Evolutionary conservation across 2,797 vertebrate genomes (phyloP).

Genomic region (Leuciscus waleckii): DNA sequence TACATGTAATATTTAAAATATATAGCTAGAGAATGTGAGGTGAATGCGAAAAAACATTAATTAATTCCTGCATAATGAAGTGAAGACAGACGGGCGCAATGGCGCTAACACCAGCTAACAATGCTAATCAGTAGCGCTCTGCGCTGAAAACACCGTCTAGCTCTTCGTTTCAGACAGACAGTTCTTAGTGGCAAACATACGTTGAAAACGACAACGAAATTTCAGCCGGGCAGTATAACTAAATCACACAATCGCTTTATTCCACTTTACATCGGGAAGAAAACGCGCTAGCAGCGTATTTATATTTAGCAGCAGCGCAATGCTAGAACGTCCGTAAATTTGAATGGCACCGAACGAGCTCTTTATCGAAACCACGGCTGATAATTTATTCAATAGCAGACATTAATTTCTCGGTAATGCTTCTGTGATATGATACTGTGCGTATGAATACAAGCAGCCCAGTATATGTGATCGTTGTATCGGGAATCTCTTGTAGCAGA

Average conservation of each 20-base stretch:
- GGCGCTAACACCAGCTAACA: slow-evolving; percentile 24
- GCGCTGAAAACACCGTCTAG: background rate
- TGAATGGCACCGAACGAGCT: background rate
- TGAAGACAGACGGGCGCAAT: slow-evolving; percentile 30
- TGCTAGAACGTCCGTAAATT: slow-evolving; percentile 51
- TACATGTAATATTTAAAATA: background rate
- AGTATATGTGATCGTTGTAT: background rate
- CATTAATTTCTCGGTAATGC: background rate
- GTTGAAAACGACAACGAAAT: background rate
- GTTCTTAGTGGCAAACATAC: too few species aligned
- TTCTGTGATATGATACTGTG: background rate
- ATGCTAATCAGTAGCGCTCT: slow-evolving; percentile 11
- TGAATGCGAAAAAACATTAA: slow-evolving; percentile 28
- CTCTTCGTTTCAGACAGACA: background rate
- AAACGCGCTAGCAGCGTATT: background rate
- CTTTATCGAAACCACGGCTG: background rate
- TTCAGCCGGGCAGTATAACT: background rate
- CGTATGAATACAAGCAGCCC: background rate
- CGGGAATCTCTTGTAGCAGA: background rate
- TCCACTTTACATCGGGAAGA: background rate
- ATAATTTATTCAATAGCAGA: background rate
- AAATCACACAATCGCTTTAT: background rate
- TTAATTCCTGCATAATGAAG: slow-evolving; percentile 27
- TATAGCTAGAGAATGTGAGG: background rate
- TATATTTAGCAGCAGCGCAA: slow-evolving; percentile 31